These are phyloP conservation scores for Pyrgilauda ruficollis DNA, from an alignment of 2,113 vertebrate genomes.

Conservation along the genomic window DNA sequence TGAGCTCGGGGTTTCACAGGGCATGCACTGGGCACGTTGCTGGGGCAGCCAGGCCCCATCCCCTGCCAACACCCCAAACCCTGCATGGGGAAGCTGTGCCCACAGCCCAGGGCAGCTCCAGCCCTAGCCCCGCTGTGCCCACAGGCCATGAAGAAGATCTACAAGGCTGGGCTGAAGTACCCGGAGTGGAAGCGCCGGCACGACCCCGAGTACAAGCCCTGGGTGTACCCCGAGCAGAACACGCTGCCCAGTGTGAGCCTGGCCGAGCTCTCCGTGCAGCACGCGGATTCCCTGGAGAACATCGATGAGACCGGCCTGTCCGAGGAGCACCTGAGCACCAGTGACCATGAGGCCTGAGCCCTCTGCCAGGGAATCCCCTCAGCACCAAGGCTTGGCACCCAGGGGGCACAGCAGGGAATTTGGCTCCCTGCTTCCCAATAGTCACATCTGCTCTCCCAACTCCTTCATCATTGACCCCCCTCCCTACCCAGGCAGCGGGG, in stretches of 20 bases:
- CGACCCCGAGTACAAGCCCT: slow-evolving; percentile 77
- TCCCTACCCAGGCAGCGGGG: not conserved
- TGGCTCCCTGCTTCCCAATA: not conserved
- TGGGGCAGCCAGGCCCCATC: not conserved
- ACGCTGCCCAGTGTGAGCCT: slow-evolving; percentile 72
- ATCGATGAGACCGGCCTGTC: slow-evolving; percentile 79
- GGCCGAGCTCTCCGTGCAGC: slow-evolving; percentile 73
- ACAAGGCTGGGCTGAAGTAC: slow-evolving; percentile 87
- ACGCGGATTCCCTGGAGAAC: slow-evolving; percentile 80
- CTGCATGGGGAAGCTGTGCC: not conserved
- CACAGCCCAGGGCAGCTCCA: not conserved
- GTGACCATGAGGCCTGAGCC: slow-evolving; percentile 76
- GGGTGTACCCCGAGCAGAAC: slow-evolving; percentile 84
- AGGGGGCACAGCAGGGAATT: not conserved
- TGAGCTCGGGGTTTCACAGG: not conserved
- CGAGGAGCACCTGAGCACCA: slow-evolving; percentile 75
- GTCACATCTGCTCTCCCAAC: not conserved
- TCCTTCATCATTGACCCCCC: not conserved
- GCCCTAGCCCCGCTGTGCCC: not conserved
- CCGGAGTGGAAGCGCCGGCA: slow-evolving; percentile 84
- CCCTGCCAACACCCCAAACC: not conserved
- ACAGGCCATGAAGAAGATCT: slow-evolving; percentile 85
- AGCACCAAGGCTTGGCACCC: rapidly evolving
- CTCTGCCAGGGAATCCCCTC: rapidly evolving
- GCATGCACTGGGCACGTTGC: rapidly evolving